Evolutionary conservation across 2,113 vertebrate species (phyloP).

Genomic region (Malurus cyaneus): DNA sequence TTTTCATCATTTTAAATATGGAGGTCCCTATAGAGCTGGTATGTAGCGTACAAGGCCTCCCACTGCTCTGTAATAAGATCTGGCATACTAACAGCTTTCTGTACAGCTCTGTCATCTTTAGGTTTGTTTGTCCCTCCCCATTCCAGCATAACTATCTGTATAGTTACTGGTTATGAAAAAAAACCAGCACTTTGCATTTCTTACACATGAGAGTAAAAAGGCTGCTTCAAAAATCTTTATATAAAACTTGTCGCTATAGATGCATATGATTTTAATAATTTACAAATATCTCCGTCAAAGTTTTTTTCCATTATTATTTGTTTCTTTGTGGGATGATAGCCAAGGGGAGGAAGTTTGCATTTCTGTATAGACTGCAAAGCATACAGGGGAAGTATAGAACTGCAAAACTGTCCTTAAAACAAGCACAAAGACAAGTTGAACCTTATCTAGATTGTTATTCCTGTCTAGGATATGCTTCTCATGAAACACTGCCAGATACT

Average conservation of each 20-base stretch:
- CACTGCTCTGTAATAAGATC: conserved; percentile 87
- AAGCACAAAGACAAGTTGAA: not conserved
- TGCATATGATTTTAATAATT: not conserved
- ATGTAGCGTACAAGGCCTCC: conserved; percentile 81
- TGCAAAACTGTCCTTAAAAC: conserved; percentile 18
- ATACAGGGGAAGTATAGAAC: not conserved
- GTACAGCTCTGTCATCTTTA: conserved; percentile 76
- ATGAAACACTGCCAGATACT: conserved; percentile 5
- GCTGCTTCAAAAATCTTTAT: not conserved
- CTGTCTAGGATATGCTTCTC: not conserved
- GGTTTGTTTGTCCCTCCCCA: conserved; percentile 60
- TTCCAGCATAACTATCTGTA: conserved; percentile 4
- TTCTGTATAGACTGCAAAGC: not conserved
- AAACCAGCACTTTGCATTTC: not conserved
- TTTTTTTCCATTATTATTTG: not conserved
- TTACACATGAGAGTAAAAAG: not conserved
- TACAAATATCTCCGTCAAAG: not conserved
- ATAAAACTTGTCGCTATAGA: not conserved
- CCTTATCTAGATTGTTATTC: not conserved
- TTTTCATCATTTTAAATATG: conserved; percentile 87
- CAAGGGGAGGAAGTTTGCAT: not conserved
- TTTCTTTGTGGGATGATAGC: not conserved
- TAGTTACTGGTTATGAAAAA: conserved; percentile 43
- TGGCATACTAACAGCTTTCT: conserved; percentile 85
- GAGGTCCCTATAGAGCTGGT: conserved; percentile 83